Evolutionary conservation across 2,113 vertebrate species (phyloP), one percentile per base, ranked within the genome.

Genomic region (Oceanodroma tethys): DNA sequence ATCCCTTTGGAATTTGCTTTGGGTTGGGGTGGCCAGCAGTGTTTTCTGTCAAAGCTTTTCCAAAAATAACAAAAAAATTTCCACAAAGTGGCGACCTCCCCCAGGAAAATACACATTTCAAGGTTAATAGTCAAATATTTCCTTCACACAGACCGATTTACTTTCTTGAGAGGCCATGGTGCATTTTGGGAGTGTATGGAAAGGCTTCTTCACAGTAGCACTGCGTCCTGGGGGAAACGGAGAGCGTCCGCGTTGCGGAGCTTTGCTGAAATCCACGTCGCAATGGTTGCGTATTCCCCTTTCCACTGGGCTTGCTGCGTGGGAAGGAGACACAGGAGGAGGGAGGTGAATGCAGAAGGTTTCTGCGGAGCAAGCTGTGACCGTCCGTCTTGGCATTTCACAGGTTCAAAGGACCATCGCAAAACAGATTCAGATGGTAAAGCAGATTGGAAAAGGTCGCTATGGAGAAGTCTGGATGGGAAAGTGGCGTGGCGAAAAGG

Each of bases 391-490:
- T 27, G 89, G 79, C 81, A 16, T 95, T 97, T 96, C 17, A 43
- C 96, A 99, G 99, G 99, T 99, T 73, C 99, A 99, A 97, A 99
- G 99, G 96, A 99, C 99, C 7, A 99, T 99, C 23, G 99, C 99
- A 62, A 99, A 99, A 96, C 99, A 99, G 98, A 99, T 99, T 97
- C 99, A 99, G 91, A 99, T 99, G 99, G 99, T 99, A 93, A 99
- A 99, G 95, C 99, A 99, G 98, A 99, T 99, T 66, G 99, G 99
- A 21, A 99, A 99, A 98, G 99, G 99, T 52, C 98, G 99, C 87
- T 99, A 99, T 8, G 99, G 99, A 63, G 99, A 99, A 95, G 99
- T 99, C 73, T 99, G 99, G 99, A 99, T 99, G 99, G 99, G 99
- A 70, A 98, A 98, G 93, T 99, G 99, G 99, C 99, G 99, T 42